Percentiles rank a stretch among this genome's conserved stretches.
phyloP scores from a whole-genome alignment of 2,888 invertebrate genomes.

The Escarpia spicata region DNA sequence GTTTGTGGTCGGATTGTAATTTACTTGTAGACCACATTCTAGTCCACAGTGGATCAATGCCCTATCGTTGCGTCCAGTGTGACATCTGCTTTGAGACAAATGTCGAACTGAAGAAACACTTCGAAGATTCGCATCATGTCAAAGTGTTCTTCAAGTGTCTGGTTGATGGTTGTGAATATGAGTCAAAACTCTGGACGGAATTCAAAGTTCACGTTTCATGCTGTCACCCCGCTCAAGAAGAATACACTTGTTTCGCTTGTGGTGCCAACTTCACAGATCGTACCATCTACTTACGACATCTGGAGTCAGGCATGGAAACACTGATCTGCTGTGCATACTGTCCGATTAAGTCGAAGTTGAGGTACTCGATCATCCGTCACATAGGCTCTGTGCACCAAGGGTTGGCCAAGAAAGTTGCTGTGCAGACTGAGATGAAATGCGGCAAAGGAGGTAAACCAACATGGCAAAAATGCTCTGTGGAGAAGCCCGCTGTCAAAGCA shows the following conservation, averaged over 20 bases:
- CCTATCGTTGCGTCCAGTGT: not conserved
- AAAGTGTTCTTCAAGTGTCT: not conserved
- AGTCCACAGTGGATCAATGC: not conserved
- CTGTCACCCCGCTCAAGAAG: not conserved
- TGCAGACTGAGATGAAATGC: not conserved
- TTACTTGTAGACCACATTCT: not conserved
- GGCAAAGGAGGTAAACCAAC: not conserved
- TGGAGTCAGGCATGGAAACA: not conserved
- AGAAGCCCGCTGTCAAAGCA: not conserved
- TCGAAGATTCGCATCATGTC: not conserved
- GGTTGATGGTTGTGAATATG: not conserved
- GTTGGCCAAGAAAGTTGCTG: not conserved
- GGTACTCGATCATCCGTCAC: conserved; percentile 10
- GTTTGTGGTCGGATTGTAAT: not conserved
- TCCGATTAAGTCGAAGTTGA: not conserved
- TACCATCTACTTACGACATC: not conserved
- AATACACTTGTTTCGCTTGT: not conserved
- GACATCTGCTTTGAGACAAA: not conserved
- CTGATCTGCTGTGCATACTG: not conserved
- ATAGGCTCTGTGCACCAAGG: not conserved
- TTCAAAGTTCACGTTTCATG: not conserved
- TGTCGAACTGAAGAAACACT: not conserved
- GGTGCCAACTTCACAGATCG: not conserved
- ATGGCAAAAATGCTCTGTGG: not conserved
- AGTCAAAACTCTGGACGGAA: not conserved